These are phyloP conservation scores for Acyrthosiphon pisum DNA, from an alignment of 1,140 invertebrate species.

Conservation along the genomic window DNA sequence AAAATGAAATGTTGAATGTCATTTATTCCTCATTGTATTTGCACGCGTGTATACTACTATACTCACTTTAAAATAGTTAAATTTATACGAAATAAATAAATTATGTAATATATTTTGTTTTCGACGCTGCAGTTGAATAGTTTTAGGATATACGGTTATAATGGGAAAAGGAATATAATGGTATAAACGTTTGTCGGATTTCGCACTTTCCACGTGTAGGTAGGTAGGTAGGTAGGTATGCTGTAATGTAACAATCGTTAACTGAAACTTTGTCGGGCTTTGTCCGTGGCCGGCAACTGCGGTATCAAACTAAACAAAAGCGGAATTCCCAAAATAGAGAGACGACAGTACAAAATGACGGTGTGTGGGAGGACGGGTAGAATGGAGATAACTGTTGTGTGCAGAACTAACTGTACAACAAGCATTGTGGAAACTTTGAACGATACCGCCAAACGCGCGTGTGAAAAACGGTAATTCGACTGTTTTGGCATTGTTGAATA, in stretches of 20 bases:
- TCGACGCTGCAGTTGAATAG: neutral
- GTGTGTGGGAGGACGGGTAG: no score
- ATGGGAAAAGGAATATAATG: neutral
- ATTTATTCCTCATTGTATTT: neutral
- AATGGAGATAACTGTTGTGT: constrained; percentile 29
- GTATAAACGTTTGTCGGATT: constrained; percentile 33
- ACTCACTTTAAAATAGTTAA: neutral
- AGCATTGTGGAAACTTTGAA: constrained; percentile 25
- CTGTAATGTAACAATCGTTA: constrained; percentile 27
- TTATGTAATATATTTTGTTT: neutral
- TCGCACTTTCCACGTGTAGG: neutral
- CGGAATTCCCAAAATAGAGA: neutral
- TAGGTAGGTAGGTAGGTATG: neutral
- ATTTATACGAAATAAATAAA: neutral
- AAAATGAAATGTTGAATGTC: neutral
- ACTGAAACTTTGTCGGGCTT: constrained; percentile 34
- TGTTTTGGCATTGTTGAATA: neutral
- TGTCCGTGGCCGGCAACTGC: constrained; percentile 19
- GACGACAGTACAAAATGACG: neutral
- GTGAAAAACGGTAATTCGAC: constrained; percentile 41
- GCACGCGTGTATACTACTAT: no score
- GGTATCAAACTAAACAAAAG: constrained; percentile 15
- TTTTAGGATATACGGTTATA: constrained; percentile 13
- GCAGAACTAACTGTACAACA: constrained; percentile 1
- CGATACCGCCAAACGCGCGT: neutral